phyloP scores from a whole-genome alignment of 2,797 vertebrate genomes.

The Crotalus adamanteus region DNA sequence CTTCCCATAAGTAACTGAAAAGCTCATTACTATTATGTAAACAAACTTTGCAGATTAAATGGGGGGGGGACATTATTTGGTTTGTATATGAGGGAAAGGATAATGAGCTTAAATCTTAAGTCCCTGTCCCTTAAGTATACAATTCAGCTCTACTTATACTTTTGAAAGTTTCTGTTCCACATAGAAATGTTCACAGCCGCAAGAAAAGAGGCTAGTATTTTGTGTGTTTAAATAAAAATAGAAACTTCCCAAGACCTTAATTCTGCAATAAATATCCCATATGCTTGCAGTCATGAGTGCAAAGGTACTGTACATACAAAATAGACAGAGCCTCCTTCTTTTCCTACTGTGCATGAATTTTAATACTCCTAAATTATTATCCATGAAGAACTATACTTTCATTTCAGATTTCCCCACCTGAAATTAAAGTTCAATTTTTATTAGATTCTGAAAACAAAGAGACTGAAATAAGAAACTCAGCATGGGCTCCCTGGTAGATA shows the following conservation, averaged over 20 bases:
- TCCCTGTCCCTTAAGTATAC: background rate
- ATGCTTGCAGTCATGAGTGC: background rate
- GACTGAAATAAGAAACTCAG: background rate
- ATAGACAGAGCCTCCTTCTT: background rate
- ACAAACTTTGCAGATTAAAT: background rate
- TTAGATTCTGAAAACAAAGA: background rate
- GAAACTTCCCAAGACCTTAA: background rate
- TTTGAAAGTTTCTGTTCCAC: background rate
- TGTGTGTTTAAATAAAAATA: background rate
- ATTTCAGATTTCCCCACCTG: background rate
- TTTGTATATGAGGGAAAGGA: background rate
- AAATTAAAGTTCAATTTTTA: conserved; percentile 1
- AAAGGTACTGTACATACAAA: background rate
- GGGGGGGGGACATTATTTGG: background rate
- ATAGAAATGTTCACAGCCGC: background rate
- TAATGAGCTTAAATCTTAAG: background rate
- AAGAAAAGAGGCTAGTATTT: background rate
- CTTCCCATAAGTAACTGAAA: background rate
- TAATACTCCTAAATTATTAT: background rate
- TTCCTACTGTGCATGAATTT: background rate
- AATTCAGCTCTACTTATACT: background rate
- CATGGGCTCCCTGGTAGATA: background rate
- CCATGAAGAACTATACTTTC: background rate
- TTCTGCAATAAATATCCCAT: background rate
- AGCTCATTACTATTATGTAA: background rate